These are phyloP conservation scores for Channallabes apus DNA, from an alignment of 2,797 vertebrate genomes.

Conservation along the genomic window DNA sequence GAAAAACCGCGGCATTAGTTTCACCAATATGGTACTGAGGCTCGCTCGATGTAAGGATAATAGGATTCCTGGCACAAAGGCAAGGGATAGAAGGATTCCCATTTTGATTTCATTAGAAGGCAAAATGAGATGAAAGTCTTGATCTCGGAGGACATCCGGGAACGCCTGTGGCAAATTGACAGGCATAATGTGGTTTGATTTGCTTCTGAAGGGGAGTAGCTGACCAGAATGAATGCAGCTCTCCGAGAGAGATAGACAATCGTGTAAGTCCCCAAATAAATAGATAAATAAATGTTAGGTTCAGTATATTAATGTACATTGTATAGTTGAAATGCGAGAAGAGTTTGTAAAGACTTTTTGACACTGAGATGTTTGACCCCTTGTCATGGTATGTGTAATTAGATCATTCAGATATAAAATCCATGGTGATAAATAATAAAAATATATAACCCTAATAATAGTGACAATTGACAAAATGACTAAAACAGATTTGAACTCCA, in stretches of 20 bases:
- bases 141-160: slow-evolving; percentile 88
- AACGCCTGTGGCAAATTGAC: slow-evolving; percentile 76
- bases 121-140: slow-evolving; percentile 93
- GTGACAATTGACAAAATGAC: slow-evolving; percentile 33
- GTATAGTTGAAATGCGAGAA: not conserved
- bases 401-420: slow-evolving; percentile 25
- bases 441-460: slow-evolving; percentile 31
- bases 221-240: slow-evolving; percentile 66
- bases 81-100: slow-evolving; percentile 72
- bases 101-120: slow-evolving; percentile 91
- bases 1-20: slow-evolving; percentile 68
- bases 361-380: slow-evolving; percentile 1
- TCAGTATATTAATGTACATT: not conserved
- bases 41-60: slow-evolving; percentile 78
- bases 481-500: slow-evolving; percentile 27
- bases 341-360: slow-evolving; percentile 7
- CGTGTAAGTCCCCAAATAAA: slow-evolving; percentile 48
- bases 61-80: slow-evolving; percentile 75
- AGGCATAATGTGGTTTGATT: slow-evolving; percentile 77
- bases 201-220: slow-evolving; percentile 71
- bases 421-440: slow-evolving; percentile 11
- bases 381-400: slow-evolving; percentile 13
- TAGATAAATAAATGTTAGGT: slow-evolving; percentile 25
- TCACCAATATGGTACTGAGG: slow-evolving; percentile 76
- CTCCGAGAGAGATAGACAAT: slow-evolving; percentile 63